phyloP scores from a whole-genome alignment of 2,113 vertebrate species.

The Neogale vison region DNA sequence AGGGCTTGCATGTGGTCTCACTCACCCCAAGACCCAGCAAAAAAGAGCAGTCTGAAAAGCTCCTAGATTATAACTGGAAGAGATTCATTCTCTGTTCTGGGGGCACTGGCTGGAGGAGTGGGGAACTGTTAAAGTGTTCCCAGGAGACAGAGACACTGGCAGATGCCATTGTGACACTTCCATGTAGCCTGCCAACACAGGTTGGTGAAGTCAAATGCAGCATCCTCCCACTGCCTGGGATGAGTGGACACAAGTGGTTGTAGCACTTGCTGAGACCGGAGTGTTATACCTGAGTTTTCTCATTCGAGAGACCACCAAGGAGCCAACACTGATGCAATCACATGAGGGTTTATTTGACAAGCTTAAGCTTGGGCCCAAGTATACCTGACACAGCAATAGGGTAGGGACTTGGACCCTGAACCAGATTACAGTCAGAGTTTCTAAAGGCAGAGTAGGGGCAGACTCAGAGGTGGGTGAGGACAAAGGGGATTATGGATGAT shows the following conservation, averaged over 20 bases:
- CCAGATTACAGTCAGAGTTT: too few species aligned
- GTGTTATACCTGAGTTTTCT: too few species aligned
- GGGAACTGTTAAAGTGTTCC: background rate
- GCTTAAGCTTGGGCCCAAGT: too few species aligned
- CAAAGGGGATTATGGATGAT: too few species aligned
- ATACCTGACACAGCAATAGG: too few species aligned
- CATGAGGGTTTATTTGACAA: too few species aligned
- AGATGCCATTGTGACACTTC: background rate
- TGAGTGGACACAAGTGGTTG: background rate
- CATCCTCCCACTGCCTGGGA: background rate
- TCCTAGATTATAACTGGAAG: background rate
- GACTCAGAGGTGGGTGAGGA: too few species aligned
- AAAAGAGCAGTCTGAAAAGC: background rate
- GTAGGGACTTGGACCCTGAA: too few species aligned
- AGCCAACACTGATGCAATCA: too few species aligned
- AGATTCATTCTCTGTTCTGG: background rate
- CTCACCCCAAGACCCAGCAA: background rate
- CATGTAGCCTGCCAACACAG: background rate
- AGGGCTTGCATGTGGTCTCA: background rate
- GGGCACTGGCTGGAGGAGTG: background rate
- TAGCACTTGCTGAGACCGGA: background rate
- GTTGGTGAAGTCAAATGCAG: background rate
- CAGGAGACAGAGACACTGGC: background rate
- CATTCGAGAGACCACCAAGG: too few species aligned
- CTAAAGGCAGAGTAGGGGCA: too few species aligned